phyloP scores from a whole-genome alignment of 2,113 vertebrate species.

The Nanger granti region DNA sequence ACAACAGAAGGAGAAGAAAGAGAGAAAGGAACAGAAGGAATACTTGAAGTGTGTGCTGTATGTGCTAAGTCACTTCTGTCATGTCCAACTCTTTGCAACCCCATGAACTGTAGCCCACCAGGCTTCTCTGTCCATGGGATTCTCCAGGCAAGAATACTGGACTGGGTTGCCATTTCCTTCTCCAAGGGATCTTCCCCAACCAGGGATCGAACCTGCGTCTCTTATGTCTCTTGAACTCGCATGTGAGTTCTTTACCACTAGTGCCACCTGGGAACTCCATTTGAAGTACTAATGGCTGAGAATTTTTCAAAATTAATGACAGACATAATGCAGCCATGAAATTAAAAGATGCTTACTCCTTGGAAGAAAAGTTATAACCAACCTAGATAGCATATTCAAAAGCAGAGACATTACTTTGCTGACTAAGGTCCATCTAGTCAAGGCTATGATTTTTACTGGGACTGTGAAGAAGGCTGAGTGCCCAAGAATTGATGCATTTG shows the following conservation, averaged over 20 bases:
- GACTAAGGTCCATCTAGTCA: too few species aligned
- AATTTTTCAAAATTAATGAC: neutral
- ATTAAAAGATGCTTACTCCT: too few species aligned
- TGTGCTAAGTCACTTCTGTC: neutral
- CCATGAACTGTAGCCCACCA: neutral
- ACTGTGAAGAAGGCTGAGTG: too few species aligned
- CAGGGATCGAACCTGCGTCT: neutral
- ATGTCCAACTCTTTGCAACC: neutral
- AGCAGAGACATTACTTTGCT: too few species aligned
- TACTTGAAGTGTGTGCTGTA: neutral
- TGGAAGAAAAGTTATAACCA: too few species aligned
- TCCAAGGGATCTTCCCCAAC: neutral
- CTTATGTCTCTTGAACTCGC: neutral
- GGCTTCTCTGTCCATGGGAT: neutral
- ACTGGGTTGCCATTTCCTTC: neutral
- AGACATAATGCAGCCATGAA: neutral
- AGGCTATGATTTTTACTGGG: too few species aligned
- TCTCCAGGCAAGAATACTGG: neutral
- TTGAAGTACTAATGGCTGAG: neutral
- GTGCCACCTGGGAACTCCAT: neutral
- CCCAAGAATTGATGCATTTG: too few species aligned
- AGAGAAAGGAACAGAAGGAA: neutral
- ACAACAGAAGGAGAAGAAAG: neutral
- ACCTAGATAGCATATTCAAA: too few species aligned
- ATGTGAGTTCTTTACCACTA: neutral